Percentiles rank a stretch among this genome's conserved stretches.
These are phyloP conservation scores for Sander lucioperca DNA, from an alignment of 2,113 vertebrate species.

Conservation along the genomic window DNA sequence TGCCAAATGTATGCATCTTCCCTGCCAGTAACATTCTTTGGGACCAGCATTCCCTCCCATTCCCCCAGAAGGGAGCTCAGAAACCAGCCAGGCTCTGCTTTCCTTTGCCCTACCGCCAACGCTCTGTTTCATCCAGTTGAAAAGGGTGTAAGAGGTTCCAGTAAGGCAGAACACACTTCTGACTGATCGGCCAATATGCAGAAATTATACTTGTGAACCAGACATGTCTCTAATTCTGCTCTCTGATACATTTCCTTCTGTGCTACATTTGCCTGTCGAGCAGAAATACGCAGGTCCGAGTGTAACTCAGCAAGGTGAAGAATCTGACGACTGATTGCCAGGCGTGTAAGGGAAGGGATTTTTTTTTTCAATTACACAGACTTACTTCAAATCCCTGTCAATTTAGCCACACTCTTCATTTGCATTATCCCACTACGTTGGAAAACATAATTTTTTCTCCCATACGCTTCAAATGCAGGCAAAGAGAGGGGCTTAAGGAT, in stretches of 20 bases:
- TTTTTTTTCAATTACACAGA: constrained; percentile 73
- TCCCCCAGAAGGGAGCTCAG: constrained; percentile 15
- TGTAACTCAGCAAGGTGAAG: constrained; percentile 55
- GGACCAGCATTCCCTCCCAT: constrained; percentile 42
- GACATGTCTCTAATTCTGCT: constrained; percentile 55
- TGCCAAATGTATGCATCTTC: constrained; percentile 59
- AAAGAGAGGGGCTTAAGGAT: constrained; percentile 44
- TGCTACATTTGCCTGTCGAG: constrained; percentile 9
- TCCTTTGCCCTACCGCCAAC: constrained; percentile 36
- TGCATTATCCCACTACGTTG: constrained; percentile 72
- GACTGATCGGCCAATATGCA: constrained; percentile 44
- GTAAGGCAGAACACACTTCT: constrained; percentile 32
- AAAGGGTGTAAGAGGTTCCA: constrained; percentile 21
- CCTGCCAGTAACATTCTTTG: constrained; percentile 59
- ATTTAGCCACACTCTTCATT: constrained; percentile 69
- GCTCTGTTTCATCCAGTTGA: constrained; percentile 40
- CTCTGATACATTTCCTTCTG: constrained; percentile 35
- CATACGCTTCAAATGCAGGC: constrained; percentile 48
- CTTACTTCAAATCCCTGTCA: constrained; percentile 72
- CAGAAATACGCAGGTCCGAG: constrained; percentile 47
- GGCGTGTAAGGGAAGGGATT: constrained; percentile 37
- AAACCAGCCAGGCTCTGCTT: constrained; percentile 28
- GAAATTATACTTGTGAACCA: constrained; percentile 47
- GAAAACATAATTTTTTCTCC: constrained; percentile 22
- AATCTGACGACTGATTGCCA: constrained; percentile 61